Percentiles rank a stretch among this genome's conserved stretches.
phyloP scores from a whole-genome alignment of 2,113 vertebrate genomes.

The Connochaetes taurinus region DNA sequence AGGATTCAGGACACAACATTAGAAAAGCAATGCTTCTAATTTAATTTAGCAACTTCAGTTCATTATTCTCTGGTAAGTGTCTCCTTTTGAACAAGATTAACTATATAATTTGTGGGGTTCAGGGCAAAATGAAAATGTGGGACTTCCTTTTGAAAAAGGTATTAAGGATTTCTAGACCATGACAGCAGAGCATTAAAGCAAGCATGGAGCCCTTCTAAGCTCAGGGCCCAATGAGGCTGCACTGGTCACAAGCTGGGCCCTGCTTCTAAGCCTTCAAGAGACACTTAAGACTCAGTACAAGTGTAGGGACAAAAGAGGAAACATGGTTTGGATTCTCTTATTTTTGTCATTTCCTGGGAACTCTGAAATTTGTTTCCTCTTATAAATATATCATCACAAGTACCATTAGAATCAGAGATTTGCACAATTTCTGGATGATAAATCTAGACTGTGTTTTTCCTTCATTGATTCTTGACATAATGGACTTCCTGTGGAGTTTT shows the following conservation, averaged over 20 bases:
- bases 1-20: not conserved
- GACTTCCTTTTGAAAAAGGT: not conserved
- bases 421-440: not conserved
- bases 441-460: not conserved
- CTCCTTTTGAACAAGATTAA: not conserved
- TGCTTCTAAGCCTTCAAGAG: not conserved
- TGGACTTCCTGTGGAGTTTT: not conserved
- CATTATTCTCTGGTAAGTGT: not conserved
- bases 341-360: not conserved
- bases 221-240: too few relatives aligned
- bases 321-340: not conserved
- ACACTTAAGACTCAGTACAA: not conserved
- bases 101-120: not conserved
- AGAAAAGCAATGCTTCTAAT: not conserved
- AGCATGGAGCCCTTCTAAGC: not conserved
- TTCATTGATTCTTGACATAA: conserved; percentile 17
- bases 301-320: not conserved
- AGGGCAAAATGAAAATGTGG: not conserved
- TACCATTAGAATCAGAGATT: not conserved
- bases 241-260: not conserved
- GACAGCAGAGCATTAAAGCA: not conserved
- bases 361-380: not conserved
- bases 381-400: not conserved
- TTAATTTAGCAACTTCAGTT: not conserved
- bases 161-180: not conserved